These are phyloP conservation scores for Drosophila limbata DNA, from an alignment of 2,888 invertebrate genomes.

Conservation along the genomic window DNA sequence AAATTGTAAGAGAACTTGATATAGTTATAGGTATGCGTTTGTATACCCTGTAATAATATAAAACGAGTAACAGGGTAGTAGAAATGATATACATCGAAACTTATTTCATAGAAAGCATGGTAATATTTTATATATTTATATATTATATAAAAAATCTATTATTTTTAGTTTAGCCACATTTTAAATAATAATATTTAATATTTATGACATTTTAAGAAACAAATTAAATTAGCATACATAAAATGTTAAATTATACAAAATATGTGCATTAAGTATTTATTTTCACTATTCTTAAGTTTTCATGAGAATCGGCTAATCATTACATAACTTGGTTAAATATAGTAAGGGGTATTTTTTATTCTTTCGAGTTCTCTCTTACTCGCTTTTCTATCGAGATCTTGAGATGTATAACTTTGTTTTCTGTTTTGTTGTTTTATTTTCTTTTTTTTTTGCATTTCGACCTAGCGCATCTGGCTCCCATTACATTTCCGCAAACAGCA, in stretches of 20 bases:
- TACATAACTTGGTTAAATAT: not conserved
- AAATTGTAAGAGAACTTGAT: not conserved
- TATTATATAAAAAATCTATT: not conserved
- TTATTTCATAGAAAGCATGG: too few relatives aligned
- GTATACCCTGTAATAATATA: not conserved
- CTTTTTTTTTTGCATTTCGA: conserved; percentile 38
- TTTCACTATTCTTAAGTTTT: too few relatives aligned
- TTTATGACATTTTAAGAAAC: too few relatives aligned
- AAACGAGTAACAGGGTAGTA: not conserved
- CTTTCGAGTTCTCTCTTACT: not conserved
- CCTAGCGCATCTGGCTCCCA: conserved; percentile 57
- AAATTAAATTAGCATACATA: too few relatives aligned
- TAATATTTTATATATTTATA: not conserved
- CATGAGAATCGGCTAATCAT: too few relatives aligned
- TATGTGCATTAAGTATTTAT: too few relatives aligned
- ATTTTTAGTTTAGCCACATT: too few relatives aligned
- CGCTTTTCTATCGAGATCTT: not conserved
- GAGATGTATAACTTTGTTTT: conserved; percentile 12
- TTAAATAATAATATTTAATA: too few relatives aligned
- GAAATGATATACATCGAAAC: too few relatives aligned
- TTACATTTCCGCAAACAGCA: conserved; percentile 71
- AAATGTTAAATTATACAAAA: too few relatives aligned
- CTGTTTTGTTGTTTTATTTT: not conserved
- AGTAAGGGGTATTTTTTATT: not conserved
- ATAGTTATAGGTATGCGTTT: not conserved